Percentiles rank a stretch among this genome's conserved stretches.
phyloP scores from a whole-genome alignment of 2,888 invertebrate genomes.

The Apodemia zela region DNA sequence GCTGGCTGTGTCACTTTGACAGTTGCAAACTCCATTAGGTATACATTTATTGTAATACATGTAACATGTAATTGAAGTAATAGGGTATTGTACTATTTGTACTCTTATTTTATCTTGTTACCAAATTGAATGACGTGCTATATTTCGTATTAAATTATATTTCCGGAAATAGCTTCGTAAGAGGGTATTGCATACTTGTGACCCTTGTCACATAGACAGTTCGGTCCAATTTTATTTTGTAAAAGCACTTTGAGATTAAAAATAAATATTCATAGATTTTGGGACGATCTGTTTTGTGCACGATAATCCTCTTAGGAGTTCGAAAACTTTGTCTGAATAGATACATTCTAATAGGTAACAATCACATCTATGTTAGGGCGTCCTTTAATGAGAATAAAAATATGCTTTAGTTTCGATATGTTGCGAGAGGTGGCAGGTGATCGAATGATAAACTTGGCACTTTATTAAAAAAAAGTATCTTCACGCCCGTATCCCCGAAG shows the following conservation, averaged over 20 bases:
- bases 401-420: no score
- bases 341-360: neutral
- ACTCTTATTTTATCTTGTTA: neutral
- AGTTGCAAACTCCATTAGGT: no score
- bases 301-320: neutral
- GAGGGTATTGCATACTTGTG: conserved; percentile 20
- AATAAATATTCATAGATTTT: conserved; percentile 17
- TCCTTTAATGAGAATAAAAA: no score
- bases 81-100: no score
- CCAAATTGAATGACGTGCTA: neutral
- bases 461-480: no score
- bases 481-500: no score
- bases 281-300: conserved; percentile 7
- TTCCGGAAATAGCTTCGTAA: conserved; percentile 6
- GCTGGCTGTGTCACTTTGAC: no score
- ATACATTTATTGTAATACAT: no score
- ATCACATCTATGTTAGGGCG: no score
- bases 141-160: neutral
- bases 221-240: conserved; percentile 19
- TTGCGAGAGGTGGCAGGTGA: no score
- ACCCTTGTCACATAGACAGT: conserved; percentile 24
- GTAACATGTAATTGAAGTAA: no score
- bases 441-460: no score
- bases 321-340: neutral
- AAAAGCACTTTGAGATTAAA: conserved; percentile 18